These are phyloP conservation scores for Matsumyia berberina DNA, from an alignment of 2,888 invertebrate genomes.

Conservation along the genomic window DNA sequence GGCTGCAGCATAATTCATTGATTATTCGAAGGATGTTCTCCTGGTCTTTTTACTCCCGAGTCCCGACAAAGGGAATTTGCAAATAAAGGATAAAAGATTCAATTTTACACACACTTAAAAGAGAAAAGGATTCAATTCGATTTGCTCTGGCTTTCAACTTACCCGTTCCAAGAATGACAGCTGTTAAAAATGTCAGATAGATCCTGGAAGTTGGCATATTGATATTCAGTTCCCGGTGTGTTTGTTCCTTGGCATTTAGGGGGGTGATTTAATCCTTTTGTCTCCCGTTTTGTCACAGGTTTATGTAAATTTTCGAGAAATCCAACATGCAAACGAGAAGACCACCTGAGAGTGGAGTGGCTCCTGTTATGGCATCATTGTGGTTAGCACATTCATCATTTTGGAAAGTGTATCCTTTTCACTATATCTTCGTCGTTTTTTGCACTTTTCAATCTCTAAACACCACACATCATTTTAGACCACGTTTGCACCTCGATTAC, in stretches of 20 bases:
- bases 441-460: not conserved
- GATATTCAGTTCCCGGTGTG: conserved; percentile 57
- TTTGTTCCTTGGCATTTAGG: conserved; percentile 41
- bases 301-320: conserved; percentile 3
- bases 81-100: conserved; percentile 26
- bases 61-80: conserved; percentile 17
- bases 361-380: conserved; percentile 32
- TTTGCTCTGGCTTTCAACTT: conserved; percentile 51
- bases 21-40: conserved; percentile 58
- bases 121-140: conserved; percentile 41
- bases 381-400: conserved; percentile 25
- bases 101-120: conserved; percentile 36
- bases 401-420: conserved; percentile 21
- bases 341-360: conserved; percentile 16
- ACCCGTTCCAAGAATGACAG: conserved; percentile 73
- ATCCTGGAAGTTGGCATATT: conserved; percentile 74
- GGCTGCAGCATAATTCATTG: conserved; percentile 64
- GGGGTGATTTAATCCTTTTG: conserved; percentile 48
- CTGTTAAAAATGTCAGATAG: conserved; percentile 73
- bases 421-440: not conserved
- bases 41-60: not conserved
- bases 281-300: conserved; percentile 1
- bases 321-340: conserved; percentile 36
- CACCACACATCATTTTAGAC: not conserved
- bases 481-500: not conserved